phyloP scores from a whole-genome alignment of 2,797 vertebrate species.

The Microctenopoma lineatum region DNA sequence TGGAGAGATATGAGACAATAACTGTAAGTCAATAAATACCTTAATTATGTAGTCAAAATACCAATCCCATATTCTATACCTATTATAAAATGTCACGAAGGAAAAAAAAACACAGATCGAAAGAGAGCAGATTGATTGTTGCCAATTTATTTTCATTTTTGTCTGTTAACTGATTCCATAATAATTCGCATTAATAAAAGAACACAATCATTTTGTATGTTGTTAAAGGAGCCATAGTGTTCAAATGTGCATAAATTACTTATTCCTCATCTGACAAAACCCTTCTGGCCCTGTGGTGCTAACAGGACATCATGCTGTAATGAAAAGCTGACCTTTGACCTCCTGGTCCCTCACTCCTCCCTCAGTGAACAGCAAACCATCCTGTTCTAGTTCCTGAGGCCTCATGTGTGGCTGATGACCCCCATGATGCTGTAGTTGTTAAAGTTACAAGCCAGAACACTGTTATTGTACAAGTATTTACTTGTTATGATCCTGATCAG shows the following conservation, averaged over 20 bases:
- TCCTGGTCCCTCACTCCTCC: slow-evolving; percentile 27
- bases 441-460: slow-evolving; percentile 9
- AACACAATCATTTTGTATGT: too few species aligned
- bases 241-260: not conserved
- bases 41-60: too few species aligned
- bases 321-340: slow-evolving; percentile 62
- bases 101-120: not conserved
- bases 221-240: not conserved
- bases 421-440: slow-evolving; percentile 22
- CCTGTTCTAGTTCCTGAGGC: slow-evolving; percentile 57
- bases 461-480: slow-evolving; percentile 3
- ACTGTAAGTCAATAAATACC: too few species aligned
- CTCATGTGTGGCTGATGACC: slow-evolving; percentile 44
- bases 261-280: not conserved
- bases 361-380: slow-evolving; percentile 53
- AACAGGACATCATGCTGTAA: slow-evolving; percentile 57
- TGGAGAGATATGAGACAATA: not conserved
- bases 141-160: too few species aligned
- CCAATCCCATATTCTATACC: not conserved
- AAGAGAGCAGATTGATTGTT: too few species aligned
- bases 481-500: not conserved
- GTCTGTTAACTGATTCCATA: too few species aligned
- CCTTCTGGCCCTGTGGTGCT: slow-evolving; percentile 18
- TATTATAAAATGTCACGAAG: not conserved
- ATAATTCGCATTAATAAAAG: too few species aligned